These are phyloP conservation scores for Myoxocephalus aenaeus DNA, from an alignment of 2,797 vertebrate species.

Conservation along the genomic window DNA sequence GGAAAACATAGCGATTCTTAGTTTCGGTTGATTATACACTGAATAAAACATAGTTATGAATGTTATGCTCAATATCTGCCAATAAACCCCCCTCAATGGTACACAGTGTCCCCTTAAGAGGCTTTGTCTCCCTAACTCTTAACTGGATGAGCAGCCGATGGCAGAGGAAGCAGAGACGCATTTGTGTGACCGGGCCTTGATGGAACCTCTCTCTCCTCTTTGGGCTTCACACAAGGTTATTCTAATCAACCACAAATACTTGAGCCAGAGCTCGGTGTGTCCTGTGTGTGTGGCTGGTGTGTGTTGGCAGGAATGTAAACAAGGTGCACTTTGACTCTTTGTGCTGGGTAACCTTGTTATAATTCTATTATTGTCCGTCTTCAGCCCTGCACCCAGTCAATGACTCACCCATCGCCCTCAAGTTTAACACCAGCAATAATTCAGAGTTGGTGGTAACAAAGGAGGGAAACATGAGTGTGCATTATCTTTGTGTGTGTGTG, in stretches of 20 bases:
- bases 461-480: slow-evolving; percentile 17
- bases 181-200: not conserved
- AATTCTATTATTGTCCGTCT: slow-evolving; percentile 40
- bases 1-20: too few species aligned
- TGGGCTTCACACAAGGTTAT: too few species aligned
- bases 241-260: too few species aligned
- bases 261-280: slow-evolving; percentile 16
- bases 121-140: not conserved
- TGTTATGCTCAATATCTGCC: too few species aligned
- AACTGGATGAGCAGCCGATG: not conserved
- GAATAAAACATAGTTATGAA: too few species aligned
- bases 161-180: not conserved
- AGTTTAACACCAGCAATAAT: slow-evolving; percentile 22
- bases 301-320: slow-evolving; percentile 49
- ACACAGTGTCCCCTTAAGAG: not conserved
- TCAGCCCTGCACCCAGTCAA: slow-evolving; percentile 12
- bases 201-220: not conserved
- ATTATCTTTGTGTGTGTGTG: slow-evolving; percentile 20
- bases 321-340: slow-evolving; percentile 45
- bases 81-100: too few species aligned
- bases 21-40: too few species aligned
- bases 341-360: slow-evolving; percentile 47
- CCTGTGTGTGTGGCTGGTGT: slow-evolving; percentile 31
- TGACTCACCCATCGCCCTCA: slow-evolving; percentile 7
- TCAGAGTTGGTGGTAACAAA: slow-evolving; percentile 33